Evolutionary conservation across 2,113 vertebrate species (phyloP).

Genomic region (Mugil cephalus): DNA sequence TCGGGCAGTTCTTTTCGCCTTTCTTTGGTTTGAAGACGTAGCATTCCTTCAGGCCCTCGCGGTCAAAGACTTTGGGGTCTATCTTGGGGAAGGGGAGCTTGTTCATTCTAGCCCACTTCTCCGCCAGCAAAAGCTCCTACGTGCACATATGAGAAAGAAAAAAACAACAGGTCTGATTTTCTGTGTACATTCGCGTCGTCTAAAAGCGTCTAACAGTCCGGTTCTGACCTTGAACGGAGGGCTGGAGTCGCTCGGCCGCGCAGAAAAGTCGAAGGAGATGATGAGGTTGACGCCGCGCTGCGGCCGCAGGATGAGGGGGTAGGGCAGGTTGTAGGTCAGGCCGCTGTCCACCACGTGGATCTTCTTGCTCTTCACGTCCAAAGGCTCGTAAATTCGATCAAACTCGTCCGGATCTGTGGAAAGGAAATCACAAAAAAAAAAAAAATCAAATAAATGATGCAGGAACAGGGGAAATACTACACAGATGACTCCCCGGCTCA

Average conservation of each 20-base stretch:
- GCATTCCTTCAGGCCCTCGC: constrained; percentile 96
- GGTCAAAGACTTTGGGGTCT: constrained; percentile 96
- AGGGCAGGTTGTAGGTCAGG: constrained; percentile 95
- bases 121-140: constrained; percentile 95
- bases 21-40: constrained; percentile 96
- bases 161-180: background rate
- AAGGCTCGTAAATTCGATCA: constrained; percentile 94
- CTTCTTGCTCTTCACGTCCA: constrained; percentile 98
- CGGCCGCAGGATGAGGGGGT: constrained; percentile 92
- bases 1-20: constrained; percentile 93
- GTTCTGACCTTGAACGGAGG: constrained; percentile 94
- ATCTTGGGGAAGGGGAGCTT: constrained; percentile 98
- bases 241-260: constrained; percentile 94
- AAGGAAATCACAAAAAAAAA: constrained; percentile 10
- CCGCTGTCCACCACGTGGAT: constrained; percentile 98
- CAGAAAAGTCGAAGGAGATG: constrained; percentile 98
- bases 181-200: background rate
- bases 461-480: background rate
- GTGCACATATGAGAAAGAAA: background rate
- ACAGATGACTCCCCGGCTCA: too few relatives aligned
- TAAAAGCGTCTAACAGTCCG: background rate
- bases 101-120: constrained; percentile 99
- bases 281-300: constrained; percentile 94
- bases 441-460: background rate
- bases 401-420: constrained; percentile 95